These are phyloP conservation scores for Elmis aenea DNA, from an alignment of 2,888 invertebrate species.

Conservation along the genomic window DNA sequence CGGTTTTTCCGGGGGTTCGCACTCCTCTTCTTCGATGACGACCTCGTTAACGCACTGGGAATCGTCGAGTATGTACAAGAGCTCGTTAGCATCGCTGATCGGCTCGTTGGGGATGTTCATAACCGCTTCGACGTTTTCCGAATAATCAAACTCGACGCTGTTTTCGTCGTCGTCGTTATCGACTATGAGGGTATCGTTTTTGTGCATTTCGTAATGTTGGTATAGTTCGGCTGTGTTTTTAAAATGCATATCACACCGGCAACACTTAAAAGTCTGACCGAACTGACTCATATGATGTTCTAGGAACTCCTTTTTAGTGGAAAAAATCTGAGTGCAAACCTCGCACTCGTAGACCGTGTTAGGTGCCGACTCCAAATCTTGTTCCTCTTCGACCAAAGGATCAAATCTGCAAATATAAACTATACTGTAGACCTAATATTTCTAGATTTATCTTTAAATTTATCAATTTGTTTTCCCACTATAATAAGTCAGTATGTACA, in stretches of 20 bases:
- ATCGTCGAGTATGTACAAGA: slow-evolving; percentile 41
- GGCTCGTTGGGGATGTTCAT: slow-evolving; percentile 27
- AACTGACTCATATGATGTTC: slow-evolving; percentile 38
- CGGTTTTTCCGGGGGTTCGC: slow-evolving; percentile 9
- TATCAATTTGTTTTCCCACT: no score
- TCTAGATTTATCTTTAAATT: no score
- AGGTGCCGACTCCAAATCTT: slow-evolving; percentile 5
- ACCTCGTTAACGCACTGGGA: slow-evolving; percentile 40
- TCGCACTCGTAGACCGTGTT: slow-evolving; percentile 37
- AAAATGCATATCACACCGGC: slow-evolving; percentile 37
- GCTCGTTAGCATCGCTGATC: slow-evolving; percentile 30
- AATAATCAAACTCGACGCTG: slow-evolving; percentile 10
- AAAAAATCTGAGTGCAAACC: slow-evolving; percentile 38
- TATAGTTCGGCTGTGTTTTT: slow-evolving; percentile 35
- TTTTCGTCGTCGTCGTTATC: slow-evolving; percentile 8
- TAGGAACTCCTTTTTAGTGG: slow-evolving; percentile 35
- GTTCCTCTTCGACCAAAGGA: slow-evolving; percentile 16
- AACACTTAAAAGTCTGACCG: slow-evolving; percentile 36
- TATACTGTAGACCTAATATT: no score
- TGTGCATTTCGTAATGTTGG: slow-evolving; percentile 39
- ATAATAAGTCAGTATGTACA: no score
- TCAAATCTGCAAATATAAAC: slow-evolving; percentile 30
- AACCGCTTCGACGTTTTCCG: slow-evolving; percentile 31
- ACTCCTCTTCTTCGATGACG: slow-evolving; percentile 37
- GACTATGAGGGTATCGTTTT: slow-evolving; percentile 19